A percentile compares a stretch with the other conserved stretches of the same genome.
These are phyloP conservation scores for Gibbula magus DNA, from an alignment of 2,888 invertebrate genomes.

Conservation along the genomic window DNA sequence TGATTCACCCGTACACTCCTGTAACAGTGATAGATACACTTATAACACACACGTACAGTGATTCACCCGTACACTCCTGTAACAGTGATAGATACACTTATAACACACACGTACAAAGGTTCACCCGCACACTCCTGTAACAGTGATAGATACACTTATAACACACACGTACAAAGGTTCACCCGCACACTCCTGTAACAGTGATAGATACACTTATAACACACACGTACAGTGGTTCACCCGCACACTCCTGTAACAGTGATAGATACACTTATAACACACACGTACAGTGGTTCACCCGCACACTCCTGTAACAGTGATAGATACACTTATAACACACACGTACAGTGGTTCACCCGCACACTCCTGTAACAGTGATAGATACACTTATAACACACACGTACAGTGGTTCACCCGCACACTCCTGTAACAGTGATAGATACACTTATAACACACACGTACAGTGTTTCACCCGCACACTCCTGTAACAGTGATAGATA, in stretches of 20 bases:
- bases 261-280: too few relatives aligned
- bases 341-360: slow-evolving; percentile 98
- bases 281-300: slow-evolving; percentile 97
- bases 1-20: slow-evolving; percentile 98
- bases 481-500: too few relatives aligned
- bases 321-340: too few relatives aligned
- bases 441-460: too few relatives aligned
- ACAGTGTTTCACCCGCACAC: slow-evolving; percentile 98
- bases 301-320: too few relatives aligned
- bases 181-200: slow-evolving; percentile 98
- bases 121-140: slow-evolving; percentile 99
- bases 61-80: slow-evolving; percentile 98
- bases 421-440: too few relatives aligned
- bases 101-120: slow-evolving; percentile 96
- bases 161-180: slow-evolving; percentile 98
- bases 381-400: too few relatives aligned
- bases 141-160: too few relatives aligned
- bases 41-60: slow-evolving; percentile 97
- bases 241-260: slow-evolving; percentile 98
- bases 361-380: too few relatives aligned
- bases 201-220: too few relatives aligned
- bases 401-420: slow-evolving; percentile 98
- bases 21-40: too few relatives aligned
- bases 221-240: slow-evolving; percentile 98
- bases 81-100: too few relatives aligned